Conservation (phyloP, 1,140 invertebrate genomes). For the Danaus plexippus region DNA sequence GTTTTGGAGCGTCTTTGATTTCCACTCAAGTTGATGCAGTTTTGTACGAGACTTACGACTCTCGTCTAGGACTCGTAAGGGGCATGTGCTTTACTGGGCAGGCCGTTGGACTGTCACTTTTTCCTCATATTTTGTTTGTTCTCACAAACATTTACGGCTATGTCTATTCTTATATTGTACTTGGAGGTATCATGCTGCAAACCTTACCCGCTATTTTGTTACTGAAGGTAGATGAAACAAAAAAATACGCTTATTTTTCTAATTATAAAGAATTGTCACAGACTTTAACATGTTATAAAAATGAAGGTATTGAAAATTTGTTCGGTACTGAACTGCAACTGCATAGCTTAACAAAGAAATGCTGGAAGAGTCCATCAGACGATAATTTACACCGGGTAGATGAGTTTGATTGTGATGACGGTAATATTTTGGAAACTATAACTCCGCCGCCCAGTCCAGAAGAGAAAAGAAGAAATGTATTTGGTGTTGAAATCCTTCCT, state of each 20-base stretch:
- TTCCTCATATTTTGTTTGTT: slow-evolving; percentile 59
- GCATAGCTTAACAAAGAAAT: slow-evolving; percentile 57
- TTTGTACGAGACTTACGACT: slow-evolving; percentile 61
- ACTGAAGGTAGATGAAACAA: slow-evolving; percentile 45
- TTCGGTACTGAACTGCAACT: slow-evolving; percentile 56
- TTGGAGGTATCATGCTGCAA: slow-evolving; percentile 57
- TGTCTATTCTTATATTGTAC: slow-evolving; percentile 45
- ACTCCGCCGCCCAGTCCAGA: slow-evolving; percentile 66
- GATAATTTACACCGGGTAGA: slow-evolving; percentile 47
- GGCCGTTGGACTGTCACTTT: slow-evolving; percentile 54
- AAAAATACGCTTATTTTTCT: slow-evolving; percentile 40
- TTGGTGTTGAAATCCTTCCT: slow-evolving; percentile 65
- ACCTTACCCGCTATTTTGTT: slow-evolving; percentile 52
- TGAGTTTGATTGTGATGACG: slow-evolving; percentile 34
- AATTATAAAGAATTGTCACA: slow-evolving; percentile 55
- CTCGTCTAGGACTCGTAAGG: slow-evolving; percentile 42
- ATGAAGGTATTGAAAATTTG: slow-evolving; percentile 42
- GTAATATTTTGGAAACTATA: slow-evolving; percentile 36
- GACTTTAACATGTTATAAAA: slow-evolving; percentile 52
- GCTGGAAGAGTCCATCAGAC: slow-evolving; percentile 67
- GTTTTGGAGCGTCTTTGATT: slow-evolving; percentile 59
- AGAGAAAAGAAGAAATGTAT: slow-evolving; percentile 55
- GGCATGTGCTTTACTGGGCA: slow-evolving; percentile 53
- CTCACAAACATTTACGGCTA: slow-evolving; percentile 59
- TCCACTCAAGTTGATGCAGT: slow-evolving; percentile 64